Percentiles rank a stretch among this genome's conserved stretches.
These are phyloP conservation scores for Idaea straminata DNA, from an alignment of 2,888 invertebrate genomes.

Conservation along the genomic window DNA sequence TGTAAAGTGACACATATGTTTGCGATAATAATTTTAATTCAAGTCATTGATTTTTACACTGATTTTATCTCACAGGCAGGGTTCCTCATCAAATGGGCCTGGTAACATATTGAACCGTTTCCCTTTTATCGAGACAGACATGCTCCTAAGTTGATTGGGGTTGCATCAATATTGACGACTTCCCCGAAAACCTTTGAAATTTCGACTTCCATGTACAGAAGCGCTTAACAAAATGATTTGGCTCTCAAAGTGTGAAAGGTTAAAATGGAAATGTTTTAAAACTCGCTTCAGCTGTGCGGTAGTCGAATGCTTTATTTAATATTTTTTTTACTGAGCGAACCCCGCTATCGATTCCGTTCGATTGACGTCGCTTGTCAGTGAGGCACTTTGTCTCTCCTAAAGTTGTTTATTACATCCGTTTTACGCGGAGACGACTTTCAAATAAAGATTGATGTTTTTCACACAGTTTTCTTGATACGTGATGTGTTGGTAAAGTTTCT, in stretches of 20 bases:
- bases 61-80: background rate
- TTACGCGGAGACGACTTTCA: conserved; percentile 30
- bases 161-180: background rate
- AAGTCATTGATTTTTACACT: background rate
- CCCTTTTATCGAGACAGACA: background rate
- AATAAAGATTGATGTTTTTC: conserved; percentile 34
- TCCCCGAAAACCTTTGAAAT: background rate
- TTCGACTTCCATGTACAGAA: background rate
- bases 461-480: conserved; percentile 24
- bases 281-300: conserved; percentile 7
- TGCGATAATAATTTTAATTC: background rate
- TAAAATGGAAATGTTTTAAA: conserved; percentile 8
- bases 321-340: background rate
- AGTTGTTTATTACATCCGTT: conserved; percentile 31
- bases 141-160: background rate
- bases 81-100: background rate
- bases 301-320: background rate
- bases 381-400: conserved; percentile 21
- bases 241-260: background rate
- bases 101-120: background rate
- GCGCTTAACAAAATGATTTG: background rate
- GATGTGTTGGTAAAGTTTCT: conserved; percentile 10
- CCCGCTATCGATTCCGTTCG: conserved; percentile 27
- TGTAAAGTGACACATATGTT: too few species aligned
- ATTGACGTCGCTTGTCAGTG: conserved; percentile 27